These are phyloP conservation scores for Notolepis coatsorum DNA, from an alignment of 2,797 vertebrate genomes.

Conservation along the genomic window DNA sequence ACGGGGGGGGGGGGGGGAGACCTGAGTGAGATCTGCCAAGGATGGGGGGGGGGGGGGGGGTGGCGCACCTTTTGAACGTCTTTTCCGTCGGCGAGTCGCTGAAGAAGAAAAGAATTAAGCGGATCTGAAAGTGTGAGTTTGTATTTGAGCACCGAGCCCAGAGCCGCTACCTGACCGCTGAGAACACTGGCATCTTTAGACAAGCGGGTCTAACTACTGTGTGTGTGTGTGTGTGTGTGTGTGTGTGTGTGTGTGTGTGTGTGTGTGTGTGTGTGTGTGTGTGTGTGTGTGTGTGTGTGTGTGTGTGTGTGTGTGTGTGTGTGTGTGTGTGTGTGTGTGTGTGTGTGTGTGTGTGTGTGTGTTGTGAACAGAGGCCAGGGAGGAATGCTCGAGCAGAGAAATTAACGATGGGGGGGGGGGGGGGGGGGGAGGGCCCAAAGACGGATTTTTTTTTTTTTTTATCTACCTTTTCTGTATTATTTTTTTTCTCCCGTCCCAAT, in stretches of 20 bases:
- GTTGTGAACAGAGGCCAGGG: constrained; percentile 52
- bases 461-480: no score
- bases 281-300: constrained; percentile 13
- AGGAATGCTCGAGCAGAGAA: constrained; percentile 57
- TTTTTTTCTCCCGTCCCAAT: no score
- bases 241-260: constrained; percentile 13
- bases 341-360: constrained; percentile 21
- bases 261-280: neutral
- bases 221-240: constrained; percentile 15
- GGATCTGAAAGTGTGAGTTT: constrained; percentile 56
- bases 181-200: constrained; percentile 45
- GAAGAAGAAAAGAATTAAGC: constrained; percentile 45
- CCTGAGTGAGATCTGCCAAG: constrained; percentile 62
- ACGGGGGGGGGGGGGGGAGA: constrained; percentile 40
- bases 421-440: constrained; percentile 58
- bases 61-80: constrained; percentile 52
- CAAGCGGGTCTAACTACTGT: constrained; percentile 23
- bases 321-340: constrained; percentile 9
- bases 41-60: neutral
- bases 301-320: neutral
- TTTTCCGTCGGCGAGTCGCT: constrained; percentile 46
- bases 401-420: neutral
- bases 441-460: constrained; percentile 50
- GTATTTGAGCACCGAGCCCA: constrained; percentile 56
- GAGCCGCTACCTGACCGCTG: constrained; percentile 60